These are phyloP conservation scores for Pyralis farinalis DNA, from an alignment of 2,888 invertebrate species.

Conservation along the genomic window DNA sequence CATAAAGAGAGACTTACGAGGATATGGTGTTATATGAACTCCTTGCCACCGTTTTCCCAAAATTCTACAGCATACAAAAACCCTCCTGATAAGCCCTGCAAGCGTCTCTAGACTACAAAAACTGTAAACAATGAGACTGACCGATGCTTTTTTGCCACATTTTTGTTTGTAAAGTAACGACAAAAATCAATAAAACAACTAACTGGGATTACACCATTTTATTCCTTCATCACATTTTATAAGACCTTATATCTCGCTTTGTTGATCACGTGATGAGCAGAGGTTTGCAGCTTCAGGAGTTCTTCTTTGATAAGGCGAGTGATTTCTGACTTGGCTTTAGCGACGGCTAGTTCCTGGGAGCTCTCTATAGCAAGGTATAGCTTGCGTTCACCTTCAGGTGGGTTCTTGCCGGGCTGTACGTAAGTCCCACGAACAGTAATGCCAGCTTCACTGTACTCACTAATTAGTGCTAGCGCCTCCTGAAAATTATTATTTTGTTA, in stretches of 20 bases:
- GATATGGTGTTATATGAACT: no score
- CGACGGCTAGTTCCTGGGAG: slow-evolving; percentile 96
- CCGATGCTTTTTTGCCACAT: no score
- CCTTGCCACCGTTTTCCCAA: no score
- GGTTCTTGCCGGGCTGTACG: slow-evolving; percentile 92
- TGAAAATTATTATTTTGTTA: no score
- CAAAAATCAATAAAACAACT: slow-evolving; percentile 26
- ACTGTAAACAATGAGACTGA: no score
- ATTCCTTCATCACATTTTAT: slow-evolving; percentile 20
- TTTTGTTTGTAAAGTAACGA: no score
- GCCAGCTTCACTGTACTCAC: slow-evolving; percentile 99
- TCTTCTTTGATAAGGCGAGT: slow-evolving; percentile 99
- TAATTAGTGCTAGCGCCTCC: slow-evolving; percentile 98
- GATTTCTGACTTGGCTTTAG: slow-evolving; percentile 98
- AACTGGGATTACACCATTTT: slow-evolving; percentile 27
- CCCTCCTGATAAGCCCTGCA: no score
- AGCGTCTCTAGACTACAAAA: no score
- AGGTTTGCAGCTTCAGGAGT: slow-evolving; percentile 93
- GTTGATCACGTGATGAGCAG: slow-evolving; percentile 92
- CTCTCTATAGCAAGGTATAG: slow-evolving; percentile 99
- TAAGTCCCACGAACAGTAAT: slow-evolving; percentile 99
- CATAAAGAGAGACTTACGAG: no score
- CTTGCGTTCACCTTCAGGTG: slow-evolving; percentile 96
- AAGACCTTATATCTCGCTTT: slow-evolving; percentile 96
- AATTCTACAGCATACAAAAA: no score